Conservation (phyloP, 64 coral and sea anemone species). For the Pocillopora verrucosa region DNA sequence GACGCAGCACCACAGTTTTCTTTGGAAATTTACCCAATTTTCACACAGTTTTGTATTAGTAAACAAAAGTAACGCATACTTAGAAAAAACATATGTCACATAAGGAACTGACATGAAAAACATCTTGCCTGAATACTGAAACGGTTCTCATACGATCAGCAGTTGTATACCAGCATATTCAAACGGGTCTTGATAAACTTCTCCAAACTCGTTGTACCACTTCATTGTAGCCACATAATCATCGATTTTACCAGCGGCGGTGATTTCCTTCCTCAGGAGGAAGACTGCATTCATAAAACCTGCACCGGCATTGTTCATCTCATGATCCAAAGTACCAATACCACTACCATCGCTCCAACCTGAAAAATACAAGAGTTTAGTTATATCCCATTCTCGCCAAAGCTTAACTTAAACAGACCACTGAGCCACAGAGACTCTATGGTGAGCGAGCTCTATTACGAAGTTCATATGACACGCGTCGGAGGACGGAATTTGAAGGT, state of each 20-base stretch:
- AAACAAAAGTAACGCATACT: not conserved
- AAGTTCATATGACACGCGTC: too few species aligned
- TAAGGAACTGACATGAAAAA: not conserved
- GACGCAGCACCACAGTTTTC: too few species aligned
- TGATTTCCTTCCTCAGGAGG: constrained; percentile 7
- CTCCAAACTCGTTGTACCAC: too few species aligned
- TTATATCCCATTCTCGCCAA: too few species aligned
- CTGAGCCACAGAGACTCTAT: too few species aligned
- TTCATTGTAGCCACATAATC: not conserved
- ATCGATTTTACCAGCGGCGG: not conserved
- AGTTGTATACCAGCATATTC: constrained; percentile 44
- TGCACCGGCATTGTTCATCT: constrained; percentile 35
- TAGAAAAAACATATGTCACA: not conserved
- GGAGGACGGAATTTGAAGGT: too few species aligned
- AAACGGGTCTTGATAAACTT: constrained; percentile 12
- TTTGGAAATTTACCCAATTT: too few species aligned
- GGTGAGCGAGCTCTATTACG: too few species aligned
- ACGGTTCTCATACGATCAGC: constrained; percentile 51
- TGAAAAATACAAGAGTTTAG: not conserved
- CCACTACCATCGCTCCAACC: constrained; percentile 46
- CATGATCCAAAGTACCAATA: constrained; percentile 48
- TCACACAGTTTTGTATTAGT: not conserved
- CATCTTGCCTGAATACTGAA: not conserved
- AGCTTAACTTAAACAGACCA: too few species aligned
- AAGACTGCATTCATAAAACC: constrained; percentile 52